Evolutionary conservation across 2,888 invertebrate genomes (phyloP), one percentile per base, ranked within the genome.

Genomic region (Clepsis dumicolana): DNA sequence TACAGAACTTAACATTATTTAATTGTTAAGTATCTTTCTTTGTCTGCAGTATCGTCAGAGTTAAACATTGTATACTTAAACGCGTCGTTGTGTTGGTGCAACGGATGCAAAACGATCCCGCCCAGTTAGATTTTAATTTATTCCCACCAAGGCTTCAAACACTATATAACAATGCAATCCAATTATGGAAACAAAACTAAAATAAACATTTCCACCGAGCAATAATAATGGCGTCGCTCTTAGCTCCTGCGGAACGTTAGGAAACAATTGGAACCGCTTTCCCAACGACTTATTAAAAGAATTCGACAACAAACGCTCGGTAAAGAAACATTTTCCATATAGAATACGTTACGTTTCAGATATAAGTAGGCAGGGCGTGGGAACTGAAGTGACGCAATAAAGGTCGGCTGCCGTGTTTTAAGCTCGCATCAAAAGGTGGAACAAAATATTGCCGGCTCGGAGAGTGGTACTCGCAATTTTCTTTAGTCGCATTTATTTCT

Each of bases 401-500:
- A 68, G 68, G 52, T 52, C 25, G 63, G 56, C 38, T 50, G 27
- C 59, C 57, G 52, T 52, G 68, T 68, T 68, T 68, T 68, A 68
- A 68, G 68, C 68, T 53, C 68, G 59, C 59, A 64, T 68, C 68
- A 68, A 64, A 68, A 68, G 68, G 68, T 64, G 38, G 63, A 68
- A 64, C 64, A 68, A 68, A 68, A 68, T 68, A 68, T 68, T 68
- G 56, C 67, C 67, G 50, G 50, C 62, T 32, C 50, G 41, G 62
- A 32, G 65, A 60, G 59, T 4, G 57, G 63, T 38, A 52, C 62
- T 62, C 57, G 64, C 68, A 68, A 68, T 68, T 68, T 67, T 68
- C 68, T 64, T 68, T 68, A 59, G 67, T 67, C 63, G 59, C 68
- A 68, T 68, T 68, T 68, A 64, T 64, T 68, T 67, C 62, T 44